These are phyloP conservation scores for Lutjanus argentimaculatus DNA, from an alignment of 2,797 vertebrate genomes.

Conservation along the genomic window DNA sequence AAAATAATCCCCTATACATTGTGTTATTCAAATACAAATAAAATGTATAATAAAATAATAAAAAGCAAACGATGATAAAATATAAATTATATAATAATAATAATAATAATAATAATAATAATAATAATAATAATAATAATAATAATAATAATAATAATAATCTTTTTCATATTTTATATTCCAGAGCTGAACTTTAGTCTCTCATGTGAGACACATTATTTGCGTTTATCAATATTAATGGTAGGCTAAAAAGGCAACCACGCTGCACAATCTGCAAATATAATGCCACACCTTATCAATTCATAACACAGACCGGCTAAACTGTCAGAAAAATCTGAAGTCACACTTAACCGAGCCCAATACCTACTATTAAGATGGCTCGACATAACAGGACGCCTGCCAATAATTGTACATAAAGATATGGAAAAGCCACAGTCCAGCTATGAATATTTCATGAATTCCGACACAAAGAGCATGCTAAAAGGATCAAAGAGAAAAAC, in stretches of 20 bases:
- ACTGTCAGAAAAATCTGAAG: conserved; percentile 87
- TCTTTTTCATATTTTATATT: conserved; percentile 29
- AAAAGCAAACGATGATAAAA: no score
- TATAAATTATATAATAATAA: no score
- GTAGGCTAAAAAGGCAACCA: conserved; percentile 70
- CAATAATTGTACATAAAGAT: conserved; percentile 90
- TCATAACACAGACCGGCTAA: conserved; percentile 81
- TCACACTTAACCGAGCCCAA: conserved; percentile 85
- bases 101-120: conserved; percentile 25
- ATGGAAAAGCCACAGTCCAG: conserved; percentile 85
- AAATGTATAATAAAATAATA: conserved; percentile 8
- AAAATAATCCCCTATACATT: background rate
- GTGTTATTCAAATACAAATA: background rate
- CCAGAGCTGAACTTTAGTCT: conserved; percentile 42
- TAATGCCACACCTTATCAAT: conserved; percentile 83
- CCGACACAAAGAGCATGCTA: conserved; percentile 87
- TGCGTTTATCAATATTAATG: conserved; percentile 84
- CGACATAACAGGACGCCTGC: conserved; percentile 85
- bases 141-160: conserved; percentile 6
- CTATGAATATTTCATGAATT: conserved; percentile 89
- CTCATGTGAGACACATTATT: conserved; percentile 73
- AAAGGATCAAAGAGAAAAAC: conserved; percentile 87
- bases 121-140: conserved; percentile 19
- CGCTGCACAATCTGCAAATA: conserved; percentile 79
- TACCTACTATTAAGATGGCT: conserved; percentile 85